Evolutionary conservation across 2,797 vertebrate species (phyloP), one percentile per base, ranked within the genome.

Genomic region (Denticeps clupeoides): DNA sequence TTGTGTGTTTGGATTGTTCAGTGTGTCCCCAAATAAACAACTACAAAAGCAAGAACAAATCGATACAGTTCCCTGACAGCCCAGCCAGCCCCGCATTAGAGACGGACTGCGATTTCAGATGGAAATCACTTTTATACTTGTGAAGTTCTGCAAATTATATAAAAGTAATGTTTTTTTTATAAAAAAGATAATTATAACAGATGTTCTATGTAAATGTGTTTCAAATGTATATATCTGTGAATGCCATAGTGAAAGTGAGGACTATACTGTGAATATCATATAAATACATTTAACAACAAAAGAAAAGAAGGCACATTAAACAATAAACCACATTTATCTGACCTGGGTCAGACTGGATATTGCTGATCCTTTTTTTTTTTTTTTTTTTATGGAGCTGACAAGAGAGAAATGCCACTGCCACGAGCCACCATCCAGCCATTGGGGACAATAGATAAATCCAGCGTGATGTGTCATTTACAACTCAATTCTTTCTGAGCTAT

Each of bases 341-440:
- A n/a, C n/a, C n/a, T n/a, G n/a, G n/a, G n/a, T n/a, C n/a, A 73
- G 67, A 74, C 63, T 77, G 72, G 77, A 79, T 78, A 80, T 76
- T 83, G 78, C 47, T 75, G 68, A 70, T 70, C 74, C 79, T 71
- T 73, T 72, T 69, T 67, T 73, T 74, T 44, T 44, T 51, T 78
- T 72, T 46, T 70, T 78, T 81, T 82, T 67, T 78, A 75, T 80
- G 82, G 75, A 77, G 75, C 78, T 75, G 61, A 80, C 82, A 80
- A 75, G 75, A 75, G n/a, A n/a, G n/a, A n/a, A n/a, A n/a, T n/a
- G n/a, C n/a, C n/a, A n/a, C 53, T 53, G n/a, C n/a, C n/a, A n/a
- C n/a, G n/a, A n/a, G n/a, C n/a, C n/a, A n/a, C n/a, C n/a, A n/a
- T n/a, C n/a, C n/a, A n/a, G n/a, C n/a, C n/a, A n/a, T n/a, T n/a